phyloP scores from a whole-genome alignment of 2,797 vertebrate species.

The Nannoperca australis region DNA sequence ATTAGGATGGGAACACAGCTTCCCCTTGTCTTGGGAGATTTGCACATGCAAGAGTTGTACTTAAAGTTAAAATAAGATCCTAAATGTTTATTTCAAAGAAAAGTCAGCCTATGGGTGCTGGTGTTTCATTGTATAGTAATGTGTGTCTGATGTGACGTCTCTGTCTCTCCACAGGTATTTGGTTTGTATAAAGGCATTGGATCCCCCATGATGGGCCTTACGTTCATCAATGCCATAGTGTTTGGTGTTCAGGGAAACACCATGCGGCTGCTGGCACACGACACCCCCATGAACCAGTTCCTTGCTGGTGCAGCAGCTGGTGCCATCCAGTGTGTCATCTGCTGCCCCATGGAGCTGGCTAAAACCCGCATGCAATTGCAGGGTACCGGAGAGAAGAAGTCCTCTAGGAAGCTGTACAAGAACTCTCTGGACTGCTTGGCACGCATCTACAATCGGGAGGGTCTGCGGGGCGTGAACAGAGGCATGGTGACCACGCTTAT shows the following conservation, averaged over 20 bases:
- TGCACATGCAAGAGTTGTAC: not conserved
- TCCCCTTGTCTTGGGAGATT: not conserved
- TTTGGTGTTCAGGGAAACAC: slow-evolving; percentile 96
- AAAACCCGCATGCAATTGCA: slow-evolving; percentile 99
- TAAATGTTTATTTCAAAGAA: not conserved
- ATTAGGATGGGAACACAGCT: not conserved
- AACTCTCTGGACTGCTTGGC: slow-evolving; percentile 95
- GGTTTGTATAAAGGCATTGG: slow-evolving; percentile 98
- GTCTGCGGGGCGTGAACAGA: slow-evolving; percentile 90
- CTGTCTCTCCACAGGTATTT: slow-evolving; percentile 81
- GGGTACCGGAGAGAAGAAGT: slow-evolving; percentile 91
- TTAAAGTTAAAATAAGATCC: too few relatives aligned
- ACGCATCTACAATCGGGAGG: slow-evolving; percentile 93
- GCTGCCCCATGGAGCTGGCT: slow-evolving; percentile 98
- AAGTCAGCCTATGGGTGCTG: not conserved
- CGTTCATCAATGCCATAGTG: slow-evolving; percentile 98
- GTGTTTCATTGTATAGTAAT: not conserved
- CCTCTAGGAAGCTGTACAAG: slow-evolving; percentile 90
- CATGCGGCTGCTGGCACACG: slow-evolving; percentile 88
- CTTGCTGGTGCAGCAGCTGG: slow-evolving; percentile 94
- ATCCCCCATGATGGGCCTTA: slow-evolving; percentile 98
- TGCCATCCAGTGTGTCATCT: slow-evolving; percentile 93
- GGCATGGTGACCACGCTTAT: slow-evolving; percentile 95
- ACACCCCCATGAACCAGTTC: slow-evolving; percentile 95
- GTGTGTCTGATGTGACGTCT: not conserved